Evolutionary conservation across 2,797 vertebrate genomes (phyloP).

Genomic region (Morelia viridis): DNA sequence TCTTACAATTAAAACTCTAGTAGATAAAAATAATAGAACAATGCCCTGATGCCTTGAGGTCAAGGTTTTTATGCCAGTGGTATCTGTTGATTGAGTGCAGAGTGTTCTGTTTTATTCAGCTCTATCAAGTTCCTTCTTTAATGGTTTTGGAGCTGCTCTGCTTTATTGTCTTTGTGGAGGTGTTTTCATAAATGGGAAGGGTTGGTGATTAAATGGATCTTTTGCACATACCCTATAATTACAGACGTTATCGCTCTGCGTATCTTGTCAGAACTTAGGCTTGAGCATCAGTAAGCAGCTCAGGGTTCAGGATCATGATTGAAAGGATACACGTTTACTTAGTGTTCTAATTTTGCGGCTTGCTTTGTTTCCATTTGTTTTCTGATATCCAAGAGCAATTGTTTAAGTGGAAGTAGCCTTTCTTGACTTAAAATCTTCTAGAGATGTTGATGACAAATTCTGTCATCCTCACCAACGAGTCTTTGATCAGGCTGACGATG

Average conservation of each 20-base stretch:
- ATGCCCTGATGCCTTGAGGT: background rate
- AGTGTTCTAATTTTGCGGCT: background rate
- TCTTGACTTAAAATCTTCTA: background rate
- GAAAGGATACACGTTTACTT: background rate
- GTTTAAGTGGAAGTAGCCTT: background rate
- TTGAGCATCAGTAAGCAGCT: background rate
- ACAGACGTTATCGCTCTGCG: background rate
- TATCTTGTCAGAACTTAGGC: background rate
- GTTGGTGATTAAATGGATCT: background rate
- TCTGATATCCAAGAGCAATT: background rate
- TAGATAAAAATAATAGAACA: background rate
- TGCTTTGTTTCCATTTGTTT: background rate
- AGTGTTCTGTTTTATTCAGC: background rate
- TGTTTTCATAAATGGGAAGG: background rate
- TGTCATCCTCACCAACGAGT: background rate
- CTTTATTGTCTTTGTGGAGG: background rate
- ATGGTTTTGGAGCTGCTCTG: background rate
- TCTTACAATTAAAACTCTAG: background rate
- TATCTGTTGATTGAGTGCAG: background rate
- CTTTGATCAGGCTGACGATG: background rate
- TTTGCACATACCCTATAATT: background rate
- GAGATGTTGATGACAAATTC: background rate
- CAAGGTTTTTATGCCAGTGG: background rate
- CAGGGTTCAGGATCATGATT: background rate
- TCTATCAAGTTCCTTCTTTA: background rate